Base-by-base conservation (phyloP, 2,113 vertebrate genomes). In the Pteropus alecto region DNA sequence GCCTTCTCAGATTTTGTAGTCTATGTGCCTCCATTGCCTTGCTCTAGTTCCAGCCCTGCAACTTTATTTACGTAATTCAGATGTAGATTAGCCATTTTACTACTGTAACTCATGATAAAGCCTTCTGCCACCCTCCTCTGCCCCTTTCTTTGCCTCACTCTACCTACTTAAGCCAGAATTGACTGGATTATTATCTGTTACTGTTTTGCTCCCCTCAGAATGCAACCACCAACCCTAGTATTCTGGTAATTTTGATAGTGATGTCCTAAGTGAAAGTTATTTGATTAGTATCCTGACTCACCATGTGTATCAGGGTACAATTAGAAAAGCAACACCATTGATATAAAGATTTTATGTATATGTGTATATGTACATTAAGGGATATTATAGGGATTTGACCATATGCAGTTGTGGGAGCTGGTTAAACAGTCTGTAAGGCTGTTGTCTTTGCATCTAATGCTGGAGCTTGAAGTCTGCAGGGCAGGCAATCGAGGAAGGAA, bases 391-490 rank as follows among this genome's bases (percentile, higher is more conserved):
- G 71, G 8, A 87, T 96, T 84, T 95, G 73, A 93, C n/a, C 4
- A 54, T 71, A 78, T 48, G 24, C 35, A 78, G 46, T 93, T 82
- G 77, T 87, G 70, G 90, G 82, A 94, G 41, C 83, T 94, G 81
- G 67, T 91, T 95, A 46, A 96, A 94, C 87, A 93, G 94, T 94
- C 54, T 93, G 35, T 93, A 90, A 96, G 95, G 82, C 97, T 94
- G 94, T 95, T 87, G 26, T 93, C 58, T 93, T 96, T 96, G 43
- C 94, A 48, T 97, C 85, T 95, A 96, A 89, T 97, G 89, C 83
- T 97, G 93, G 94, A 96, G 94, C 96, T 97, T 97, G 95, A 97
- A 97, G 94, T 96, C 95, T 97, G 92, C 96, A 96, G 97, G 93
- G 93, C 92, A 94, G 97, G 96, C 96, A 96, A 5, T 94, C 46